These are phyloP conservation scores for Sprattus sprattus DNA, from an alignment of 2,113 vertebrate species.

Conservation along the genomic window DNA sequence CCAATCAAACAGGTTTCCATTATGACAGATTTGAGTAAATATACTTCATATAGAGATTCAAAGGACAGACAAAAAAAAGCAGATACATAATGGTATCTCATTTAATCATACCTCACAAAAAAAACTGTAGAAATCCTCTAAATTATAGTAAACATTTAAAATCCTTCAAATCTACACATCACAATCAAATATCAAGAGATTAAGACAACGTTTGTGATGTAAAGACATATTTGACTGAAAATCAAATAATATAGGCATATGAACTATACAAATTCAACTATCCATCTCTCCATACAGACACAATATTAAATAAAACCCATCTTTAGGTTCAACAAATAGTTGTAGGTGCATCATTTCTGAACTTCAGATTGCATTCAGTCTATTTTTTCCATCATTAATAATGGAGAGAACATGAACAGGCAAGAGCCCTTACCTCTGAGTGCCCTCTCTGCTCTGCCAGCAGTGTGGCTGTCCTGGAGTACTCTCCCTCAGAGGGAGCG, in stretches of 20 bases:
- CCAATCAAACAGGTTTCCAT: slow-evolving; percentile 24
- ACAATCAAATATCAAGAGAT: neutral
- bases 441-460: neutral
- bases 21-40: neutral
- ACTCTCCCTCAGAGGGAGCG: neutral
- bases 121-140: neutral
- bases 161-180: neutral
- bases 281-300: neutral
- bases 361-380: neutral
- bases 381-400: neutral
- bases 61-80: neutral
- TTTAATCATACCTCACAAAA: neutral
- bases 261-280: neutral
- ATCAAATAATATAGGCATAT: neutral
- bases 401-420: neutral
- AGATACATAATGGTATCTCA: too few species aligned
- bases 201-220: neutral
- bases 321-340: neutral
- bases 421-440: neutral
- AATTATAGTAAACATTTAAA: neutral
- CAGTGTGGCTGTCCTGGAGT: neutral
- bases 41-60: neutral
- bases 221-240: neutral
- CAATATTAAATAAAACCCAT: too few species aligned
- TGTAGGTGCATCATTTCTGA: neutral